Conservation (phyloP, 1,140 invertebrate genomes). For the Palaemon carinicauda region DNA sequence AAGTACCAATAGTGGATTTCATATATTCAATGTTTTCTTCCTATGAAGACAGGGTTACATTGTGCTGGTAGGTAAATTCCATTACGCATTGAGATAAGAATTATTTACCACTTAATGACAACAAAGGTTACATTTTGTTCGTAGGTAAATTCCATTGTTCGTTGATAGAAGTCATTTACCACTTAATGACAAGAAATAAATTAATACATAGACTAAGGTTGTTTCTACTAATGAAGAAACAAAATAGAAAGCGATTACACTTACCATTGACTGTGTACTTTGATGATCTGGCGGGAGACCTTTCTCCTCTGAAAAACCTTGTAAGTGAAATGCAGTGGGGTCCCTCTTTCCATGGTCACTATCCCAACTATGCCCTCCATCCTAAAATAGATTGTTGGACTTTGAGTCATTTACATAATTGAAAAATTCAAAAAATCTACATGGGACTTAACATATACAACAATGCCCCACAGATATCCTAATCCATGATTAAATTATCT, state of each 20-base stretch:
- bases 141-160: too few species aligned
- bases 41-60: too few species aligned
- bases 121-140: too few species aligned
- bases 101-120: not conserved
- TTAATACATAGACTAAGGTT: not conserved
- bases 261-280: slow-evolving; percentile 2
- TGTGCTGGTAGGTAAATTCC: too few species aligned
- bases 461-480: not conserved
- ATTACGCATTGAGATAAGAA: too few species aligned
- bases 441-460: not conserved
- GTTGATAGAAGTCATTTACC: not conserved
- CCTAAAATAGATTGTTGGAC: not conserved
- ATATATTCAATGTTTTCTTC: too few species aligned
- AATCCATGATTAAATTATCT: too few species aligned
- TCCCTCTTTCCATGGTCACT: not conserved
- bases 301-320: not conserved
- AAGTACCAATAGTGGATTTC: too few species aligned
- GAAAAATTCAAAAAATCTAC: not conserved
- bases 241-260: not conserved
- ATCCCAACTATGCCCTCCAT: slow-evolving; percentile 23
- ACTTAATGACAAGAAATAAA: not conserved
- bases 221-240: not conserved
- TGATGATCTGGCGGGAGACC: not conserved
- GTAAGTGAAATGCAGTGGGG: not conserved
- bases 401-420: not conserved